A percentile compares a stretch with the other conserved stretches of the same genome.
phyloP scores from a whole-genome alignment of 2,113 vertebrate genomes.

The Aegithalos caudatus region DNA sequence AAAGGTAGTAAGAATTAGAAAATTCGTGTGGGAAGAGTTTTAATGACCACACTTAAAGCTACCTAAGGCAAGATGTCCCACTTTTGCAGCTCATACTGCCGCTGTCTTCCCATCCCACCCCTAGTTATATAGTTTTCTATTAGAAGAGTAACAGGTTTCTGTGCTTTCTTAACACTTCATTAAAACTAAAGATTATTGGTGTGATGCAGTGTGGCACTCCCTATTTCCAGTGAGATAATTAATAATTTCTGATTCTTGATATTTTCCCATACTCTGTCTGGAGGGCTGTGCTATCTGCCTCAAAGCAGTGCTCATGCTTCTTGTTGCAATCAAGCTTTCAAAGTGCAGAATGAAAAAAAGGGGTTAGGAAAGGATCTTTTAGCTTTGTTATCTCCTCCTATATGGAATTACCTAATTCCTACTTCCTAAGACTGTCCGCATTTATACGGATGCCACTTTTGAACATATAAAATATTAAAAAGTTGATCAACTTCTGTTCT shows the following conservation, averaged over 20 bases:
- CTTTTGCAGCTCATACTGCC: not conserved
- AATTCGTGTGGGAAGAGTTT: not conserved
- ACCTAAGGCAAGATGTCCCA: not conserved
- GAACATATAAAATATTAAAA: not conserved
- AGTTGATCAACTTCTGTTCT: not conserved
- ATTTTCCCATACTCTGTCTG: not conserved
- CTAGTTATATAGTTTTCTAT: not conserved
- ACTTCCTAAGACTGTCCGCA: not conserved
- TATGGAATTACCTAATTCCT: not conserved
- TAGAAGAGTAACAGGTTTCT: not conserved
- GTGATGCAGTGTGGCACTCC: not conserved
- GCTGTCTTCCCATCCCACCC: not conserved
- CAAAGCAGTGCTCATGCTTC: not conserved
- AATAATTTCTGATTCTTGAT: not conserved
- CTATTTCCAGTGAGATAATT: not conserved
- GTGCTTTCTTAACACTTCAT: not conserved
- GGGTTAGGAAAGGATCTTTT: not conserved
- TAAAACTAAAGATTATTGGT: not conserved
- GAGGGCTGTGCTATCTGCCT: not conserved
- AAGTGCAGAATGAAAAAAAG: not conserved
- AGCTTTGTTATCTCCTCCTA: not conserved
- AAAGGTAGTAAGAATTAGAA: too few relatives aligned
- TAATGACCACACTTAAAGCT: not conserved
- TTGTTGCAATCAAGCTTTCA: not conserved
- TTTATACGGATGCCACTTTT: not conserved